Evolutionary conservation across 1,140 invertebrate genomes (phyloP).

Genomic region (Nephotettix cincticeps): DNA sequence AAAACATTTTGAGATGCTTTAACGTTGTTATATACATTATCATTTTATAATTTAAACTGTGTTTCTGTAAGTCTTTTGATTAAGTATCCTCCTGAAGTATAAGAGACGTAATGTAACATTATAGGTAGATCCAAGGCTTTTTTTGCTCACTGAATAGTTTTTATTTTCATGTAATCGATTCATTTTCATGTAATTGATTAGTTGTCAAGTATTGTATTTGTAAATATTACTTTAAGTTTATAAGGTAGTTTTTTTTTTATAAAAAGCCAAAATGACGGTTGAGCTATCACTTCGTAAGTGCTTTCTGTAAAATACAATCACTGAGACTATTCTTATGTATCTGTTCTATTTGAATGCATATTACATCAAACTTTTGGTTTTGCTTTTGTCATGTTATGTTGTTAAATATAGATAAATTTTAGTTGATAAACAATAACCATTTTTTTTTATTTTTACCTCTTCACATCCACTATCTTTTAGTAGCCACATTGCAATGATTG

Average conservation of each 20-base stretch:
- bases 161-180: neutral
- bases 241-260: neutral
- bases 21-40: too few species aligned
- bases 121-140: neutral
- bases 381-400: neutral
- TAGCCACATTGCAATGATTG: too few species aligned
- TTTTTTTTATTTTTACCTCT: slow-evolving; percentile 4
- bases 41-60: too few species aligned
- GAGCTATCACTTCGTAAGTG: neutral
- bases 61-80: too few species aligned
- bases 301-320: neutral
- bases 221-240: neutral
- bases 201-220: neutral
- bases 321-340: neutral
- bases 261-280: neutral
- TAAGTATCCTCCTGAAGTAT: too few species aligned
- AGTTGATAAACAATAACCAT: neutral
- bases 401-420: slow-evolving; percentile 2
- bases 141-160: neutral
- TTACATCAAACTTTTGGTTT: neutral
- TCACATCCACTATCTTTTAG: too few species aligned
- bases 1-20: too few species aligned
- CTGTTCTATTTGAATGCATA: slow-evolving; percentile 1
- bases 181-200: neutral
- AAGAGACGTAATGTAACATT: neutral